phyloP scores from a whole-genome alignment of 2,888 invertebrate genomes.

The Exocentrus adspersus region DNA sequence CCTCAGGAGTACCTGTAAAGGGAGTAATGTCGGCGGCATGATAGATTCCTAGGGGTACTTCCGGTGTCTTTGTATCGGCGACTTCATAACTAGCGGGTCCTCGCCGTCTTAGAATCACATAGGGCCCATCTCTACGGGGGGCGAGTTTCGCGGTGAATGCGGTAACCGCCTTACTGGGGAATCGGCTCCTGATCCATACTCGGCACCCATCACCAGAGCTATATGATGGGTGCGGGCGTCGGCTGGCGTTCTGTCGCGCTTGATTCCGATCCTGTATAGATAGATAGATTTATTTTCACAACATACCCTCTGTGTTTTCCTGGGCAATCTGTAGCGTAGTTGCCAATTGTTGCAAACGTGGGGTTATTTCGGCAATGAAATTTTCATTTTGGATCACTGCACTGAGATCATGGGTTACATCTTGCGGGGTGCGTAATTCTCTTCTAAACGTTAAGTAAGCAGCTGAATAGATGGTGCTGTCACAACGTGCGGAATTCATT shows the following conservation, averaged over 20 bases:
- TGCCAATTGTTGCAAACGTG: conserved; percentile 23
- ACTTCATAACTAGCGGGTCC: conserved; percentile 34
- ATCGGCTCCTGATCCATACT: conserved; percentile 45
- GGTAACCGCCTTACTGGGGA: conserved; percentile 42
- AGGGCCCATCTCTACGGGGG: conserved; percentile 53
- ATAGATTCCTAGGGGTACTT: conserved; percentile 29
- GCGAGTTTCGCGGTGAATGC: conserved; percentile 49
- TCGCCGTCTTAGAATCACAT: conserved; percentile 36
- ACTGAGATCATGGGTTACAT: conserved; percentile 35
- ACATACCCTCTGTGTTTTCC: conserved; percentile 34
- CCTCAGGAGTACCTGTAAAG: not conserved
- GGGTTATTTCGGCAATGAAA: conserved; percentile 33
- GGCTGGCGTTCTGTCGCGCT: conserved; percentile 32
- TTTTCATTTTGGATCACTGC: conserved; percentile 27
- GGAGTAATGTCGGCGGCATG: conserved; percentile 17
- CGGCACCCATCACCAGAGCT: conserved; percentile 44
- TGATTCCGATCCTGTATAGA: conserved; percentile 45
- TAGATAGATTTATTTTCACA: too few species aligned
- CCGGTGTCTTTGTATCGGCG: conserved; percentile 7
- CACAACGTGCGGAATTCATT: conserved; percentile 52
- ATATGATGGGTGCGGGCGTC: conserved; percentile 37
- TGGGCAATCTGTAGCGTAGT: conserved; percentile 32
- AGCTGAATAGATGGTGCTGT: conserved; percentile 46
- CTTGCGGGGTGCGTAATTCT: conserved; percentile 39
- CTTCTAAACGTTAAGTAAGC: conserved; percentile 47